Conservation (phyloP, 1,140 invertebrate genomes). For the Pogonomyrmex californicus region DNA sequence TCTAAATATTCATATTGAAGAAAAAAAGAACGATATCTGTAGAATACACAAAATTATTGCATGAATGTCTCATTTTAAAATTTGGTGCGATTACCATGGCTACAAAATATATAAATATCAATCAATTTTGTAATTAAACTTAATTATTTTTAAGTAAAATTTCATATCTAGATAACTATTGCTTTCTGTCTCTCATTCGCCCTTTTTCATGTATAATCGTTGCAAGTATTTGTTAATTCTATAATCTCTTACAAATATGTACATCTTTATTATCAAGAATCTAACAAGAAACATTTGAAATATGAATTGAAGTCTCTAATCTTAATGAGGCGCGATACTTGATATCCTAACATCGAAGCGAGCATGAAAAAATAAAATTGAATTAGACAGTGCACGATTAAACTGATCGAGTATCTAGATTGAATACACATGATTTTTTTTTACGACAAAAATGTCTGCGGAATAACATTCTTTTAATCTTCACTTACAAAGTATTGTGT, state of each 20-base stretch:
- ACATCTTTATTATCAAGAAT: not conserved
- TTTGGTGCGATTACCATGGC: no score
- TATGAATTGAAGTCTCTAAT: not conserved
- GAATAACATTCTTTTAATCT: not conserved
- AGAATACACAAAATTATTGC: no score
- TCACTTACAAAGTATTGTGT: not conserved
- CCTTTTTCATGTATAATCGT: not conserved
- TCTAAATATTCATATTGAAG: no score
- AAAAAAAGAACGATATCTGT: no score
- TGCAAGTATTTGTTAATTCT: no score
- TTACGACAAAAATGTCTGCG: not conserved
- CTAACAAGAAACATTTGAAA: not conserved
- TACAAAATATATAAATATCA: no score
- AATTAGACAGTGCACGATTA: not conserved
- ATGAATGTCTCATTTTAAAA: no score
- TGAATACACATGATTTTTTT: not conserved
- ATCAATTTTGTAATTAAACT: no score
- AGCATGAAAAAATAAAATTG: not conserved
- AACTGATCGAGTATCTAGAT: not conserved
- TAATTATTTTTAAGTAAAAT: no score
- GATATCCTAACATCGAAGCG: not conserved
- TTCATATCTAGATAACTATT: no score
- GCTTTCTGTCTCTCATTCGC: not conserved
- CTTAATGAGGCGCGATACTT: not conserved
- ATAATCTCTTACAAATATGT: no score